These are phyloP conservation scores for Idaea dimidiata DNA, from an alignment of 2,888 invertebrate genomes.

Conservation along the genomic window DNA sequence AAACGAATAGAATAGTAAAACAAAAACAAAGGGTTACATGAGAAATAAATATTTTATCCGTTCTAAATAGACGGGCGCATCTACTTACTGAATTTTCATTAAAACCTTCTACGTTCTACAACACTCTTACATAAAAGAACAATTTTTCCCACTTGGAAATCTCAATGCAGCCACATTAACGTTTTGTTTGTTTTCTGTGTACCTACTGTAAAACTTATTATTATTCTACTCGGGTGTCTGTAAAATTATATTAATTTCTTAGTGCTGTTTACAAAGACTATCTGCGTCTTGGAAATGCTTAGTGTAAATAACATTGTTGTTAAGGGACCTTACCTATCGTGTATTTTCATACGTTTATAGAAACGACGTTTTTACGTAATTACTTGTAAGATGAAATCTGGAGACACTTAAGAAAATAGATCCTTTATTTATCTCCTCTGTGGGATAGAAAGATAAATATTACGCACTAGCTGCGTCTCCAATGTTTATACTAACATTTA, in stretches of 20 bases:
- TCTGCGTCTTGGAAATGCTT: not conserved
- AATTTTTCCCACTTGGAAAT: conserved; percentile 72
- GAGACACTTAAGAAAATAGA: no score
- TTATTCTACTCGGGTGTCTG: conserved; percentile 71
- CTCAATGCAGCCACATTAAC: conserved; percentile 76
- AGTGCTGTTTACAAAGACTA: not conserved
- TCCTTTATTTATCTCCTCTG: no score
- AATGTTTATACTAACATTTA: no score
- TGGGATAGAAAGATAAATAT: no score
- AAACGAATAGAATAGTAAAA: no score
- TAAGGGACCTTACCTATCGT: not conserved
- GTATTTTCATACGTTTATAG: not conserved
- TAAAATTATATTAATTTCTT: conserved; percentile 67
- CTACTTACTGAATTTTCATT: conserved; percentile 64
- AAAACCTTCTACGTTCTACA: conserved; percentile 67
- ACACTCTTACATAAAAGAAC: conserved; percentile 70
- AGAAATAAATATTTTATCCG: no score
- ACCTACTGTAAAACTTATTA: conserved; percentile 68
- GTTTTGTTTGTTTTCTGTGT: conserved; percentile 73
- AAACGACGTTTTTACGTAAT: no score
- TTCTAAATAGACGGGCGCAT: no score
- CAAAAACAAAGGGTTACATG: no score
- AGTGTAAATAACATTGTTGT: not conserved
- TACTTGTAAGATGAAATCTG: no score
- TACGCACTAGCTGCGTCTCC: no score